These are phyloP conservation scores for Danio aesculapii DNA, from an alignment of 2,797 vertebrate species.

Conservation along the genomic window DNA sequence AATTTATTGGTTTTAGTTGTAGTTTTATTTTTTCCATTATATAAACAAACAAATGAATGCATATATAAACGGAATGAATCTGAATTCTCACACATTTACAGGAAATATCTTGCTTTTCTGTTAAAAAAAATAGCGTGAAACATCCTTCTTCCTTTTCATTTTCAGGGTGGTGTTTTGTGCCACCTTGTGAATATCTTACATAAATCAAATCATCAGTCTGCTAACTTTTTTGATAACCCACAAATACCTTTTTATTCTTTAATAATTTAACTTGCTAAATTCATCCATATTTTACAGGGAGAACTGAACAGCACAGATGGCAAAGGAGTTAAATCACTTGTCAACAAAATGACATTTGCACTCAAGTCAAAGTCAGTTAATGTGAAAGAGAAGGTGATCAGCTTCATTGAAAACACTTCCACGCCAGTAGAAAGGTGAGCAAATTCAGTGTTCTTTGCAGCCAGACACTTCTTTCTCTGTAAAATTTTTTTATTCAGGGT, in stretches of 20 bases:
- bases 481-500: too few relatives aligned
- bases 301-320: constrained; percentile 87
- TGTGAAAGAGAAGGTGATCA: constrained; percentile 98
- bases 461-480: neutral
- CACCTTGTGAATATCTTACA: constrained; percentile 36
- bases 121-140: neutral
- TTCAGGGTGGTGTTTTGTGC: neutral
- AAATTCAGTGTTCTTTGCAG: neutral
- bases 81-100: neutral
- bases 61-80: neutral
- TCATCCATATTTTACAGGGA: constrained; percentile 66
- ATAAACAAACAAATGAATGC: too few relatives aligned
- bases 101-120: neutral
- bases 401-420: constrained; percentile 98
- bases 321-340: constrained; percentile 95
- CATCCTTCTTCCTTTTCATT: neutral
- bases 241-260: neutral
- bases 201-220: neutral
- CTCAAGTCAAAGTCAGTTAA: constrained; percentile 98
- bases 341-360: constrained; percentile 99
- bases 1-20: too few relatives aligned
- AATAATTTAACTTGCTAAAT: neutral
- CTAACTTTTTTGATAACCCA: neutral
- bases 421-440: constrained; percentile 95
- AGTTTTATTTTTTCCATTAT: too few relatives aligned